Evolutionary conservation across 1,140 invertebrate species (phyloP).

Genomic region (Brachionus sp.): DNA sequence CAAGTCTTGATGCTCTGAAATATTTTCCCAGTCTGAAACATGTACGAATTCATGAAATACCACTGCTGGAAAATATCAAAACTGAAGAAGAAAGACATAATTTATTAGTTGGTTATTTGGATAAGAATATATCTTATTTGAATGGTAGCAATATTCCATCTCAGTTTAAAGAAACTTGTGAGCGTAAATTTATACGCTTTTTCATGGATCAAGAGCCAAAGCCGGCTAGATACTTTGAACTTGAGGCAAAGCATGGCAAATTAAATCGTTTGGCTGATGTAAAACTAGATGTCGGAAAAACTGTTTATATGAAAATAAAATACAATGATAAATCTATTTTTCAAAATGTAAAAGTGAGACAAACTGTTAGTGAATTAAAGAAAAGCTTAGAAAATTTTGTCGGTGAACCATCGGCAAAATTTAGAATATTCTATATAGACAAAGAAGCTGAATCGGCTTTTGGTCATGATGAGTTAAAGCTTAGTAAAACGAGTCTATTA

Average conservation of each 20-base stretch:
- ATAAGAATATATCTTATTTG: neutral
- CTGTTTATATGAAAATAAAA: slow-evolving; percentile 18
- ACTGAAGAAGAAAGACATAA: slow-evolving; percentile 9
- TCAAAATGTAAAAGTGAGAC: neutral
- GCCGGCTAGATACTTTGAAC: slow-evolving; percentile 21
- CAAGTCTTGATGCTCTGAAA: slow-evolving; percentile 2
- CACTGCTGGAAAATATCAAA: neutral
- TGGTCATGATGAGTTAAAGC: slow-evolving; percentile 33
- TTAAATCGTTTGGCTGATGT: slow-evolving; percentile 20
- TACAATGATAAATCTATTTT: slow-evolving; percentile 1
- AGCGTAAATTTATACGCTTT: slow-evolving; percentile 10
- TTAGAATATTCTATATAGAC: slow-evolving; percentile 36
- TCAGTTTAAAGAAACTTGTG: slow-evolving; percentile 17
- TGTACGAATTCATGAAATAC: slow-evolving; percentile 19
- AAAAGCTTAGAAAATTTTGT: slow-evolving; percentile 27
- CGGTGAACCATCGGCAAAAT: neutral
- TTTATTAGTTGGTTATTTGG: slow-evolving; percentile 10
- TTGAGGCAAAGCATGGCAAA: slow-evolving; percentile 19
- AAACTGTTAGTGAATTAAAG: slow-evolving; percentile 19
- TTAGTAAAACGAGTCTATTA: neutral
- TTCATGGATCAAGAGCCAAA: slow-evolving; percentile 35
- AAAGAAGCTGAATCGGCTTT: slow-evolving; percentile 16
- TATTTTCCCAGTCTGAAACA: slow-evolving; percentile 11
- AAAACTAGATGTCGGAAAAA: neutral
- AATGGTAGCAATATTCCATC: neutral